These are phyloP conservation scores for Melangyna quadrimaculata DNA, from an alignment of 2,888 invertebrate species.

Conservation along the genomic window DNA sequence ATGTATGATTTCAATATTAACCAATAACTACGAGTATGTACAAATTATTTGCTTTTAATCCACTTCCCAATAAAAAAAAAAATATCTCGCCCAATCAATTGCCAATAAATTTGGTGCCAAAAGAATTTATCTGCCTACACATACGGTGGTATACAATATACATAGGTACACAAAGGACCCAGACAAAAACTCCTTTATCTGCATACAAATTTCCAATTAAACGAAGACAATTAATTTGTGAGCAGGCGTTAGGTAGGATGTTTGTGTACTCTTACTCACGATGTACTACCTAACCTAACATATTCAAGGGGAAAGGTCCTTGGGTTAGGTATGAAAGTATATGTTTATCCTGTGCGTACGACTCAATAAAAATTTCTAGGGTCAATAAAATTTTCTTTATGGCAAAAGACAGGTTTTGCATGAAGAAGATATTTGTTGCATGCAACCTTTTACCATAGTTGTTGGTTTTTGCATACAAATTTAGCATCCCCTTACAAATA, in stretches of 20 bases:
- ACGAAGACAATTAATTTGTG: constrained; percentile 56
- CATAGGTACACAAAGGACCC: background rate
- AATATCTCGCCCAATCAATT: background rate
- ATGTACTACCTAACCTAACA: background rate
- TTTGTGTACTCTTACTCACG: background rate
- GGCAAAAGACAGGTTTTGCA: constrained; percentile 12
- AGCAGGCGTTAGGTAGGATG: constrained; percentile 37
- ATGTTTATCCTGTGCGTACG: background rate
- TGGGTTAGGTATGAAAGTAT: background rate
- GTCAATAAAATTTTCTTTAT: constrained; percentile 66
- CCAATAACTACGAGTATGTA: background rate
- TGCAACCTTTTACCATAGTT: constrained; percentile 25
- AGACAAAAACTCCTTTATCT: background rate
- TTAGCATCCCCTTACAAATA: background rate
- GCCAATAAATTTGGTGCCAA: constrained; percentile 53
- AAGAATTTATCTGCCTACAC: constrained; percentile 52
- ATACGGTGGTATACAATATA: background rate
- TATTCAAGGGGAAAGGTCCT: background rate
- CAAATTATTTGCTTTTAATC: background rate
- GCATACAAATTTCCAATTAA: constrained; percentile 67
- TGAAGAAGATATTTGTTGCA: constrained; percentile 47
- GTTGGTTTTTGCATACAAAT: constrained; percentile 29
- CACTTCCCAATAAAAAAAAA: background rate
- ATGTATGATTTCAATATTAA: background rate
- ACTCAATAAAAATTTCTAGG: constrained; percentile 56